phyloP scores from a whole-genome alignment of 2,888 invertebrate genomes.

The Petrophora chlorosata region DNA sequence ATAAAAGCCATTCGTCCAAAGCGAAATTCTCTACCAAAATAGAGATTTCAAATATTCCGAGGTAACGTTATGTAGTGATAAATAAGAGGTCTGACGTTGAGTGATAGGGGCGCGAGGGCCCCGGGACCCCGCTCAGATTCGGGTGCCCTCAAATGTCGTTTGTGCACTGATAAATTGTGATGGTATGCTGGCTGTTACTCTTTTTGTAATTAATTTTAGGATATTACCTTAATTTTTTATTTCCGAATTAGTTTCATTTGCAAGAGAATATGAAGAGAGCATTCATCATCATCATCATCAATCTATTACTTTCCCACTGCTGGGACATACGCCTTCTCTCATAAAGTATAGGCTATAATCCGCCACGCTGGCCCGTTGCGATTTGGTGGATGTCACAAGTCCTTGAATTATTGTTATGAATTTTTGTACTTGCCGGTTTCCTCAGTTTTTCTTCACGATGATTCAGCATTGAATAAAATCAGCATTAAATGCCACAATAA shows the following conservation, averaged over 20 bases:
- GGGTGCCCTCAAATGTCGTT: constrained; percentile 26
- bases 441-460: too few species aligned
- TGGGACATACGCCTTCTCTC: too few species aligned
- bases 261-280: too few species aligned
- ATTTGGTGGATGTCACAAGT: too few species aligned
- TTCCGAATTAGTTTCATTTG: background rate
- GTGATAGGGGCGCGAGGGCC: constrained; percentile 54
- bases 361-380: too few species aligned
- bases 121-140: constrained; percentile 22
- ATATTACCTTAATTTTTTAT: background rate
- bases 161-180: constrained; percentile 35
- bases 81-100: constrained; percentile 74
- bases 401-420: too few species aligned
- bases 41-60: constrained; percentile 34
- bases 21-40: constrained; percentile 18
- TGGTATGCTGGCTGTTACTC: constrained; percentile 11
- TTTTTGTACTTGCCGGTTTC: too few species aligned
- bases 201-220: background rate
- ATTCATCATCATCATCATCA: too few species aligned
- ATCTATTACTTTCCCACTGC: too few species aligned
- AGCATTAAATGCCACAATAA: too few species aligned
- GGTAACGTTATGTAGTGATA: constrained; percentile 59
- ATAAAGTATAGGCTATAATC: too few species aligned
- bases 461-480: too few species aligned
- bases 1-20: constrained; percentile 13